A percentile compares a stretch with the other conserved stretches of the same genome.
Evolutionary conservation across 2,797 vertebrate genomes (phyloP).

Genomic region (Sebastes taczanowskii): DNA sequence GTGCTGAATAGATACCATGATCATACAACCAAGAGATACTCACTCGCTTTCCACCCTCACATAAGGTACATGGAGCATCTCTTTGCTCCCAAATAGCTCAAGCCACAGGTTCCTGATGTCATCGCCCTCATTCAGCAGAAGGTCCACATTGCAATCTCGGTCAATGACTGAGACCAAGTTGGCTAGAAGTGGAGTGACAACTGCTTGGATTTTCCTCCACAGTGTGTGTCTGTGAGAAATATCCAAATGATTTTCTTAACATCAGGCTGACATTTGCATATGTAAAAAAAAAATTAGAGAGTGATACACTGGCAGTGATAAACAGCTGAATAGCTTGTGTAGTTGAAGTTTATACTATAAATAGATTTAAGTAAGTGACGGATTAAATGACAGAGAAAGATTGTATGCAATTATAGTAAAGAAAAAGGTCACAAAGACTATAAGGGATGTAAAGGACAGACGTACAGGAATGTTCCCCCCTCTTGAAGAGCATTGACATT

Average conservation of each 20-base stretch:
- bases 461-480: constrained; percentile 51
- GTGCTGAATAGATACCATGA: background rate
- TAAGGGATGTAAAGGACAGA: background rate
- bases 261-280: background rate
- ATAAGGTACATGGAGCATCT: constrained; percentile 37
- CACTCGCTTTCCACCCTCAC: constrained; percentile 30
- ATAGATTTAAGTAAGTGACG: background rate
- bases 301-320: background rate
- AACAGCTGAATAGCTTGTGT: background rate
- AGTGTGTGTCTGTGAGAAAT: constrained; percentile 43
- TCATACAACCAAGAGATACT: constrained; percentile 8
- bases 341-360: background rate
- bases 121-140: constrained; percentile 13
- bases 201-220: constrained; percentile 49
- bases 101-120: constrained; percentile 42
- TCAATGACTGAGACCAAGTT: constrained; percentile 82
- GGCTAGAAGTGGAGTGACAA: constrained; percentile 82
- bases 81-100: constrained; percentile 39
- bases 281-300: background rate
- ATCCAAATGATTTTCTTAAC: background rate
- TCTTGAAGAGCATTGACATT: constrained; percentile 55
- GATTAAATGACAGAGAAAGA: background rate
- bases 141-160: constrained; percentile 83
- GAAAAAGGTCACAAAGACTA: background rate
- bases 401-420: background rate